Evolutionary conservation across 2,113 vertebrate species (phyloP).

Genomic region (Sula dactylatra): DNA sequence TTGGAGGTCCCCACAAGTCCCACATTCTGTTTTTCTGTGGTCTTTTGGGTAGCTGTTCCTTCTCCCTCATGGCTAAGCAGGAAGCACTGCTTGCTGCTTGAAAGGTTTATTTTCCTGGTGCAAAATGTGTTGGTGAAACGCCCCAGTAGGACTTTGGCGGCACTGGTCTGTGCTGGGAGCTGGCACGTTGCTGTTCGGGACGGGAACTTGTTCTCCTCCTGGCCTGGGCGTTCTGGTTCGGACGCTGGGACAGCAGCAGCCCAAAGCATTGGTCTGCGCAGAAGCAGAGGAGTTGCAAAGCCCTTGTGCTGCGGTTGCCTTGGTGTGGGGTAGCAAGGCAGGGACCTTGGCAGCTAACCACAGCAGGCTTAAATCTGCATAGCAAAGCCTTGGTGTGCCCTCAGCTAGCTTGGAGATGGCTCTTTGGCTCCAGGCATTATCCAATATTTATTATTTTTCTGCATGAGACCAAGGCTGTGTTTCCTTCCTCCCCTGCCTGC

Average conservation of each 20-base stretch:
- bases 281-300: neutral
- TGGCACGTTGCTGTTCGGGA: rapidly evolving
- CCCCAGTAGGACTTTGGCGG: rapidly evolving
- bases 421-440: neutral
- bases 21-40: neutral
- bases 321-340: neutral
- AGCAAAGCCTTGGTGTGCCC: neutral
- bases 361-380: neutral
- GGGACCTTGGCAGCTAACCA: neutral
- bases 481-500: neutral
- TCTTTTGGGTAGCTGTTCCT: neutral
- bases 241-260: neutral
- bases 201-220: neutral
- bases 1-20: neutral
- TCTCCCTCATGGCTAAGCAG: neutral
- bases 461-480: neutral
- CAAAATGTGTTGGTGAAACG: neutral
- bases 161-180: neutral
- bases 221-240: neutral
- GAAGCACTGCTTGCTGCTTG: neutral
- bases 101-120: neutral
- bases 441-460: neutral
- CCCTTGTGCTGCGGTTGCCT: neutral
- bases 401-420: neutral
- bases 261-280: rapidly evolving